Conservation (phyloP, 1,140 invertebrate genomes). For the Drosophila lacteicornis region DNA sequence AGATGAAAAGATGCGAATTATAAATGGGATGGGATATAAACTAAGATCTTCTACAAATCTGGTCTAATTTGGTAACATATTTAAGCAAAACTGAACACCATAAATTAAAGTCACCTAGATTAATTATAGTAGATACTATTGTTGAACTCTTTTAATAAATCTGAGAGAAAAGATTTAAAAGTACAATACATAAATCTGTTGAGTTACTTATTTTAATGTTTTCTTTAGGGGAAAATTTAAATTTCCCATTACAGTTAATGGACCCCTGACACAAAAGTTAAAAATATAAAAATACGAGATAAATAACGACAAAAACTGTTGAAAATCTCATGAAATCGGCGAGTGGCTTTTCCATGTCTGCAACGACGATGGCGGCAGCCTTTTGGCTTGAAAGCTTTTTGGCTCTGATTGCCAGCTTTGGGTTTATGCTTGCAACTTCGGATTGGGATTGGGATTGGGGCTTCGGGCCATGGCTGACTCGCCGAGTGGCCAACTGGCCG, state of each 20-base stretch:
- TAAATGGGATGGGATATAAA: not conserved
- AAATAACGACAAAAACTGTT: conserved; percentile 55
- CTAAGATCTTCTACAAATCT: not conserved
- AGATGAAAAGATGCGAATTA: not conserved
- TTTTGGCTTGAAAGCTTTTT: conserved; percentile 74
- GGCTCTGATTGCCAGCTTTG: conserved; percentile 71
- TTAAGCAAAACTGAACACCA: not conserved
- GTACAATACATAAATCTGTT: too few relatives aligned
- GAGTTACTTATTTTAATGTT: too few relatives aligned
- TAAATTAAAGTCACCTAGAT: not conserved
- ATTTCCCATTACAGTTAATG: conserved; percentile 7
- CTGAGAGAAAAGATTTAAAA: not conserved
- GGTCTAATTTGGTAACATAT: not conserved
- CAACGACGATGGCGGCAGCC: conserved; percentile 53
- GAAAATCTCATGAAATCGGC: conserved; percentile 72
- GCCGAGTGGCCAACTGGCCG: conserved; percentile 24
- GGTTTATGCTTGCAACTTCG: conserved; percentile 40
- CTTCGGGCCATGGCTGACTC: conserved; percentile 34
- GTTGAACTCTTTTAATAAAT: not conserved
- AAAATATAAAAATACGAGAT: conserved; percentile 42
- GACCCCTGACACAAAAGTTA: not conserved
- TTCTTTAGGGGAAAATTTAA: too few relatives aligned
- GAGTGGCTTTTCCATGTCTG: conserved; percentile 67
- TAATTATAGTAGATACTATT: not conserved
- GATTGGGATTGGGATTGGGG: conserved; percentile 30